Evolutionary conservation across 1,140 invertebrate species (phyloP).

Genomic region (Helicoverpa armigera): DNA sequence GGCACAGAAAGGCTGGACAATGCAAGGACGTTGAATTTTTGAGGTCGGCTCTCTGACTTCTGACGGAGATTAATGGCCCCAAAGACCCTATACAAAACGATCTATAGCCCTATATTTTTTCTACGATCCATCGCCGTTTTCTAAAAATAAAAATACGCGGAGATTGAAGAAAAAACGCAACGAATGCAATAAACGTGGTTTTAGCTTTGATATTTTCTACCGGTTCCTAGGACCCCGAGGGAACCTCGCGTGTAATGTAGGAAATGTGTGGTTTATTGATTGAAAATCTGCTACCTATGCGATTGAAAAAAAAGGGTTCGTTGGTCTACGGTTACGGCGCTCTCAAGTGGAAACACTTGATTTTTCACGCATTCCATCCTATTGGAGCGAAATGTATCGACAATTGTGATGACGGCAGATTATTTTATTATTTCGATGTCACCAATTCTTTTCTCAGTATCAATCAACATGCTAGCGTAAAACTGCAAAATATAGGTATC

Average conservation of each 20-base stretch:
- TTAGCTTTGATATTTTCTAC: slow-evolving; percentile 28
- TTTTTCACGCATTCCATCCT: slow-evolving; percentile 34
- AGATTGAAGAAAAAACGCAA: slow-evolving; percentile 3
- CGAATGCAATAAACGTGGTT: slow-evolving; percentile 22
- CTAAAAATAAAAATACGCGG: slow-evolving; percentile 2
- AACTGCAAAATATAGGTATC: too few species aligned
- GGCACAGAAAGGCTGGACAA: slow-evolving; percentile 48
- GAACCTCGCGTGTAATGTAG: slow-evolving; percentile 36
- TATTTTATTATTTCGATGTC: slow-evolving; percentile 16
- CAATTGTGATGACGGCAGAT: slow-evolving; percentile 23
- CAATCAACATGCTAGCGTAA: too few species aligned
- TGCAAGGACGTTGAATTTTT: slow-evolving; percentile 46
- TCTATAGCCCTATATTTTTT: background rate
- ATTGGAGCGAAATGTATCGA: slow-evolving; percentile 19
- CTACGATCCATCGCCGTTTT: slow-evolving; percentile 25
- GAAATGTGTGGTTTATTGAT: slow-evolving; percentile 52
- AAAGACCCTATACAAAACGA: slow-evolving; percentile 38
- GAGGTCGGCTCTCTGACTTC: slow-evolving; percentile 49
- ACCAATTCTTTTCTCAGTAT: background rate
- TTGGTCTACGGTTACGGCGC: slow-evolving; percentile 1
- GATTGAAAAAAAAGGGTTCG: slow-evolving; percentile 42
- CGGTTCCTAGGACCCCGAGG: slow-evolving; percentile 4
- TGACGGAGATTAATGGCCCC: slow-evolving; percentile 52
- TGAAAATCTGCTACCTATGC: slow-evolving; percentile 49
- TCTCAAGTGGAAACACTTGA: slow-evolving; percentile 45